Conservation (phyloP, 2,797 vertebrate species). For the Hypotaenidia philippensis region DNA sequence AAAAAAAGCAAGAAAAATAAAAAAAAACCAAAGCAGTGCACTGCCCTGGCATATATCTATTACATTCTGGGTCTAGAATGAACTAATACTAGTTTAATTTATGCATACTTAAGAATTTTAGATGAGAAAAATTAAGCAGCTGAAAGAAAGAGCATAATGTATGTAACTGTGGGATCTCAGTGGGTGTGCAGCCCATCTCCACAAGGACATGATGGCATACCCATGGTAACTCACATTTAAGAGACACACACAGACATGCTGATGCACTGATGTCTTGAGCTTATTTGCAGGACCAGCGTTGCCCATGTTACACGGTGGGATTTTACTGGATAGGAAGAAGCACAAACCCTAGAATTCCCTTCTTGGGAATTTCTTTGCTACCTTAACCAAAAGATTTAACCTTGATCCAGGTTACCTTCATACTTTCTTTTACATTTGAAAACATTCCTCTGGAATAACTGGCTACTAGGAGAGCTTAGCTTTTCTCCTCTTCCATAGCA, state of each 20-base stretch:
- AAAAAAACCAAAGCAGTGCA: background rate
- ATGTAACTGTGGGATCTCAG: background rate
- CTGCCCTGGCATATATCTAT: background rate
- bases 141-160: background rate
- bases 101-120: background rate
- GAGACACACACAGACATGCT: background rate
- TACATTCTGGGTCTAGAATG: background rate
- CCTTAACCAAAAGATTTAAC: background rate
- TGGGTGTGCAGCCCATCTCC: background rate
- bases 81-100: background rate
- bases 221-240: background rate
- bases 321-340: background rate
- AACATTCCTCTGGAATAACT: background rate
- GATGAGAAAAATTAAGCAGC: background rate
- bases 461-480: background rate
- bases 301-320: rapidly evolving
- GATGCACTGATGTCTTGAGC: background rate
- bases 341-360: background rate
- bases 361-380: background rate
- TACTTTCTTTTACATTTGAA: background rate
- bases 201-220: no score
- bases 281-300: background rate
- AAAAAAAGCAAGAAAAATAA: background rate
- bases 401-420: background rate
- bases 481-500: background rate